Evolutionary conservation across 2,113 vertebrate species (phyloP).

Genomic region (Coregonus clupeaformis): DNA sequence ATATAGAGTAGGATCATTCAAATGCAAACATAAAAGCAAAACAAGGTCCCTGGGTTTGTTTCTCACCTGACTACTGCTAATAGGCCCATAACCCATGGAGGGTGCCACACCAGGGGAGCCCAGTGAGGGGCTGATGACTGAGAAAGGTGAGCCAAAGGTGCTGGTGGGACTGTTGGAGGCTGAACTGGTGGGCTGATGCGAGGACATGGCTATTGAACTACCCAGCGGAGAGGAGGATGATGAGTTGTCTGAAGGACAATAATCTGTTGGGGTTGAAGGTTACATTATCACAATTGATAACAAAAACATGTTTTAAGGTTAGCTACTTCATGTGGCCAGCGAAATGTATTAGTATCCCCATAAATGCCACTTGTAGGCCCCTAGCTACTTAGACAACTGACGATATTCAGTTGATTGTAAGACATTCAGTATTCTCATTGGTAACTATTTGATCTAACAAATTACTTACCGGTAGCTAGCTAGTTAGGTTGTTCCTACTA

Average conservation of each 20-base stretch:
- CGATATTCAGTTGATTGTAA: no score
- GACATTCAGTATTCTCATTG: no score
- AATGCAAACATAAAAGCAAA: not conserved
- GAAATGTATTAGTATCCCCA: no score
- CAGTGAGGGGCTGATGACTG: constrained; percentile 85
- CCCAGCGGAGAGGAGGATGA: constrained; percentile 58
- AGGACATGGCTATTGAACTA: constrained; percentile 70
- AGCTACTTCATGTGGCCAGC: no score
- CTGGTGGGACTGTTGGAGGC: constrained; percentile 80
- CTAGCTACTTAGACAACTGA: not conserved
- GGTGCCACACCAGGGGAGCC: constrained; percentile 82
- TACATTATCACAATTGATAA: not conserved
- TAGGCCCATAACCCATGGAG: constrained; percentile 84
- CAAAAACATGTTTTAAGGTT: no score
- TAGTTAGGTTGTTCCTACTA: no score
- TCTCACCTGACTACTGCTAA: constrained; percentile 84
- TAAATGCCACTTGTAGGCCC: no score
- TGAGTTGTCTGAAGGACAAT: constrained; percentile 73
- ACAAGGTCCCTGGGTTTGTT: not conserved
- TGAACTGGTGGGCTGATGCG: constrained; percentile 76
- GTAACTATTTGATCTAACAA: no score
- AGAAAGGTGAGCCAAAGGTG: constrained; percentile 82
- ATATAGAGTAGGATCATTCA: not conserved
- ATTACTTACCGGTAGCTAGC: no score
- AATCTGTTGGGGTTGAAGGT: constrained; percentile 55